phyloP scores from a whole-genome alignment of 2,797 vertebrate species.

The Miichthys miiuy region DNA sequence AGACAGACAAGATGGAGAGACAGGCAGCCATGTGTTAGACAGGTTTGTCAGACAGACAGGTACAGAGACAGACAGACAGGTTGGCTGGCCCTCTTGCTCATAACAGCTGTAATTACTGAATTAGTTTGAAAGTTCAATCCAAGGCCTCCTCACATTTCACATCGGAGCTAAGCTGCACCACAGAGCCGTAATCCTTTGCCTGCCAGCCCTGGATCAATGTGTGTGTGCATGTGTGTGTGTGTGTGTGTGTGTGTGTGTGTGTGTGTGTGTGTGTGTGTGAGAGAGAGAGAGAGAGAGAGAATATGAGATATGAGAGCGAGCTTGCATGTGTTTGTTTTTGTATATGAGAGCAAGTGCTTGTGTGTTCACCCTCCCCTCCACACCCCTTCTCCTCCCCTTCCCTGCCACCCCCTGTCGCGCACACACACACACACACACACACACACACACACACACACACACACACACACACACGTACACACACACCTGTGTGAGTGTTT shows the following conservation, averaged over 20 bases:
- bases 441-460: constrained; percentile 30
- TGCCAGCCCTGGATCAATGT: constrained; percentile 68
- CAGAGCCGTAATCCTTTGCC: constrained; percentile 91
- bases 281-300: constrained; percentile 49
- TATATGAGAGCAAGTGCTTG: constrained; percentile 58
- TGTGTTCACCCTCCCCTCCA: constrained; percentile 65
- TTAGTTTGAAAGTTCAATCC: constrained; percentile 96
- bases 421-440: constrained; percentile 31
- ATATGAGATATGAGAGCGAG: constrained; percentile 61
- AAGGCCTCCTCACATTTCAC: constrained; percentile 92
- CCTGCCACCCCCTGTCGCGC: background rate
- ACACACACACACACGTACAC: constrained; percentile 45
- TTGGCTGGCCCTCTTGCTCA: constrained; percentile 32
- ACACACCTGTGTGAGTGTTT: constrained; percentile 81
- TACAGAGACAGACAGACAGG: constrained; percentile 42
- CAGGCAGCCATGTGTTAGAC: too few species aligned
- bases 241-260: constrained; percentile 76
- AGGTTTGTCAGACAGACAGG: constrained; percentile 40
- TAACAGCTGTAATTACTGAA: constrained; percentile 96
- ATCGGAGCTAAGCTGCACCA: constrained; percentile 90
- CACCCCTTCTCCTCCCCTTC: constrained; percentile 49
- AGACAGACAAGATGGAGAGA: constrained; percentile 19
- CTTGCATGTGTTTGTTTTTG: constrained; percentile 70
- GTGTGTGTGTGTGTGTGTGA: constrained; percentile 68
- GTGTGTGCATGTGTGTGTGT: constrained; percentile 47